Evolutionary conservation across 2,797 vertebrate species (phyloP).

Genomic region (Enteromius fasciolatus): DNA sequence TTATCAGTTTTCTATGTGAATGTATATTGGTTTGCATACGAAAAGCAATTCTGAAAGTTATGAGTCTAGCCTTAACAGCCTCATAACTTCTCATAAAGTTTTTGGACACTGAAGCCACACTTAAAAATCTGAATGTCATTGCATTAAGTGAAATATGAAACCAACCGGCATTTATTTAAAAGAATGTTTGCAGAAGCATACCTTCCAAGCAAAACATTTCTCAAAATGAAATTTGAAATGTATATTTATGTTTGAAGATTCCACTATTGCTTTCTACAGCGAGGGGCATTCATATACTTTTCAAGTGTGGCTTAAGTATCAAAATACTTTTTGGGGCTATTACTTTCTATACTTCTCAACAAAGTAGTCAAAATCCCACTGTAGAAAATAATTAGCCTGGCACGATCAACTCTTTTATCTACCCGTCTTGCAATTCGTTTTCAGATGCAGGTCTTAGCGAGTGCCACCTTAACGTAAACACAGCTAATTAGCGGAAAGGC

Average conservation of each 20-base stretch:
- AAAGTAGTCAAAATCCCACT: neutral
- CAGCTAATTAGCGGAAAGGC: slow-evolving; percentile 36
- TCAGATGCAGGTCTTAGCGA: slow-evolving; percentile 26
- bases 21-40: neutral
- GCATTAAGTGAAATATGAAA: slow-evolving; percentile 21
- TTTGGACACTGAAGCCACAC: neutral
- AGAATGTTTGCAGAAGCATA: neutral
- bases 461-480: slow-evolving; percentile 25
- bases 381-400: slow-evolving; percentile 10
- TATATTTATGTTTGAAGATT: slow-evolving; percentile 13
- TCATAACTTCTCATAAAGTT: slow-evolving; percentile 22
- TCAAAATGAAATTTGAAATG: neutral
- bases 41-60: slow-evolving; percentile 2
- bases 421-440: neutral
- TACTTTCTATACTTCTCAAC: neutral
- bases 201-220: slow-evolving; percentile 4
- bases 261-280: neutral
- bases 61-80: neutral
- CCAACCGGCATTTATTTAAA: slow-evolving; percentile 29
- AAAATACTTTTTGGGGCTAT: slow-evolving; percentile 1
- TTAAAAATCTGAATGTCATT: slow-evolving; percentile 30
- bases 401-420: neutral
- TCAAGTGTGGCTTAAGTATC: neutral
- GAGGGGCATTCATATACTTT: neutral
- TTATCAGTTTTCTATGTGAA: neutral